These are phyloP conservation scores for Julus scandinavius DNA, from an alignment of 2,888 invertebrate genomes.

Conservation along the genomic window DNA sequence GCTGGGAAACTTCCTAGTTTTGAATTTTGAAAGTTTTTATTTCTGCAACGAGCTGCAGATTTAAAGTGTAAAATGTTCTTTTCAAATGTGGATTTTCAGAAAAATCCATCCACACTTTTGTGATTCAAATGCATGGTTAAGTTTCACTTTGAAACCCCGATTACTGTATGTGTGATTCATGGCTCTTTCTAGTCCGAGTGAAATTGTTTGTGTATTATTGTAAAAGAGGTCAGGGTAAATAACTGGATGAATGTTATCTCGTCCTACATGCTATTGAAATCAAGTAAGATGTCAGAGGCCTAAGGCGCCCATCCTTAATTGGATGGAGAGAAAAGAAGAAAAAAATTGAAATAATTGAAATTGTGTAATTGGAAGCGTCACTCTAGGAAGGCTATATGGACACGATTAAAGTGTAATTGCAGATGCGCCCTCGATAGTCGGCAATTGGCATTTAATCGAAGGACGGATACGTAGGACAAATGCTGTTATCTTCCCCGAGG, in stretches of 20 bases:
- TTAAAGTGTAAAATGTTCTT: no score
- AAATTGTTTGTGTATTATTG: background rate
- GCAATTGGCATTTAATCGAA: background rate
- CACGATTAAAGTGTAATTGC: background rate
- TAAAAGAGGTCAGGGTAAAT: constrained; percentile 12
- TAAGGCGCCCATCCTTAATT: background rate
- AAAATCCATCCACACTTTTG: no score
- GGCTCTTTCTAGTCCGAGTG: background rate
- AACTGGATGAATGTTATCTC: constrained; percentile 16
- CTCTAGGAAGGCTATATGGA: background rate
- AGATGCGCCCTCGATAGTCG: background rate
- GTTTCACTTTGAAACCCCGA: background rate
- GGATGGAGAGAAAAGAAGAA: background rate
- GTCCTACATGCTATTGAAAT: background rate
- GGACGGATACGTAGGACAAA: background rate
- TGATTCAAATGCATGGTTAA: no score
- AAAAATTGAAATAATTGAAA: background rate
- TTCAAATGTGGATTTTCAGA: no score
- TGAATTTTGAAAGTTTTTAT: no score
- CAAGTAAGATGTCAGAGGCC: background rate
- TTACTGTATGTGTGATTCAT: background rate
- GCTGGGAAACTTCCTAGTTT: no score
- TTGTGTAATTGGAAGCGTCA: background rate
- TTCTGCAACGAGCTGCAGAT: no score
- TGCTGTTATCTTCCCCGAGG: background rate